Percentiles rank a stretch among this genome's conserved stretches.
phyloP scores from a whole-genome alignment of 2,888 invertebrate genomes.

The Chymomyza procnemis region DNA sequence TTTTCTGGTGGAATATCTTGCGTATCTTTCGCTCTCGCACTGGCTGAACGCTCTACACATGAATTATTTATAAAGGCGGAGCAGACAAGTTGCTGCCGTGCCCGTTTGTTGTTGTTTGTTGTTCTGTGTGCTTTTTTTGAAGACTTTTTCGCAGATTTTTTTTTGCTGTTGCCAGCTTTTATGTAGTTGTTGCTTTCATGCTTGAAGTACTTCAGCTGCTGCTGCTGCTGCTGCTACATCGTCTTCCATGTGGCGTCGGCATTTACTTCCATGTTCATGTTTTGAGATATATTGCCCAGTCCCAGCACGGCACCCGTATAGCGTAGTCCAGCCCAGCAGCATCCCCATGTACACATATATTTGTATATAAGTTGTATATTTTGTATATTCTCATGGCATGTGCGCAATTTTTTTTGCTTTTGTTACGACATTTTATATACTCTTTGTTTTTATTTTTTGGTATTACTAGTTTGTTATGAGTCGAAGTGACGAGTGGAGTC shows the following conservation, averaged over 20 bases:
- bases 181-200: slow-evolving; percentile 35
- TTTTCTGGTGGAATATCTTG: slow-evolving; percentile 48
- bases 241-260: slow-evolving; percentile 36
- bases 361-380: not conserved
- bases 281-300: not conserved
- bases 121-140: slow-evolving; percentile 40
- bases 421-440: not conserved
- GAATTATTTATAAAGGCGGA: slow-evolving; percentile 79
- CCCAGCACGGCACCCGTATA: not conserved
- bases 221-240: slow-evolving; percentile 19
- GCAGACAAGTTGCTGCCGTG: slow-evolving; percentile 76
- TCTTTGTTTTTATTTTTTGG: not conserved
- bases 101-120: slow-evolving; percentile 43
- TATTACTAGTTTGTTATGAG: not conserved
- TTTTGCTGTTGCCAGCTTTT: slow-evolving; percentile 28
- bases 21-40: slow-evolving; percentile 68
- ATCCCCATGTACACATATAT: not conserved
- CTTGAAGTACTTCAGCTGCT: slow-evolving; percentile 57
- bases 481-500: not conserved
- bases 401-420: slow-evolving; percentile 57
- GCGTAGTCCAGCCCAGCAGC: not conserved
- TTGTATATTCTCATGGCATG: slow-evolving; percentile 48
- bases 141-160: slow-evolving; percentile 43
- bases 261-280: slow-evolving; percentile 62
- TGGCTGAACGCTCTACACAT: slow-evolving; percentile 62